A percentile compares a stretch with the other conserved stretches of the same genome.
Conservation (phyloP, 2,797 vertebrate species). For the Spatula versicolor region DNA sequence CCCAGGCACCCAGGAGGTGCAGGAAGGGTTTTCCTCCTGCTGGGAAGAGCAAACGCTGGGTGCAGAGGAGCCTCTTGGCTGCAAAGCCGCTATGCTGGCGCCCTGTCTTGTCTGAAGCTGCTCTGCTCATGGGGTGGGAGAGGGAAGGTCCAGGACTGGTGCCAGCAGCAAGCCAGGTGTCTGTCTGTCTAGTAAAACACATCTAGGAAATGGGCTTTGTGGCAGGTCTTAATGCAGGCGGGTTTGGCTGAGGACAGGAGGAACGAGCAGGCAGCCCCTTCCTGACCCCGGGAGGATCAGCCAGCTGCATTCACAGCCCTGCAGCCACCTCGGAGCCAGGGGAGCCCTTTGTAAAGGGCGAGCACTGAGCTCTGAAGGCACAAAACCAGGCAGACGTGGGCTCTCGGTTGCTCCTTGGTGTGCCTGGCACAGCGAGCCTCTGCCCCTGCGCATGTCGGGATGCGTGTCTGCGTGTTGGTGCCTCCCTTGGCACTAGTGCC, state of each 20-base stretch:
- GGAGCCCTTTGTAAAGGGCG: background rate
- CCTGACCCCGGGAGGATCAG: background rate
- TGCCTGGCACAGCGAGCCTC: too few species aligned
- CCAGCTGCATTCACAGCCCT: background rate
- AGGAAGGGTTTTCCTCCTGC: accelerated
- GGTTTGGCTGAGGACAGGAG: background rate
- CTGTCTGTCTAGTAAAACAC: background rate
- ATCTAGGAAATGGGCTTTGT: background rate
- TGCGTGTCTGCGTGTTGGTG: accelerated
- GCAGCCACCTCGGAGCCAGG: background rate
- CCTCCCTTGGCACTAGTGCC: accelerated
- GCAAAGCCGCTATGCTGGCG: background rate
- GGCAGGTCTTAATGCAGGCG: background rate
- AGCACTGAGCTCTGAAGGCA: background rate
- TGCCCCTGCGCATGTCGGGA: background rate
- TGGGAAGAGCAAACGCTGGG: accelerated
- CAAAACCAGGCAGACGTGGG: background rate
- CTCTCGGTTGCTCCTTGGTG: background rate
- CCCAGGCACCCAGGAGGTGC: accelerated
- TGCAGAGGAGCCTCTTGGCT: accelerated
- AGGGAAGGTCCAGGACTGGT: background rate
- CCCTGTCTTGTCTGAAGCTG: background rate
- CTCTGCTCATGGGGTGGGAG: background rate
- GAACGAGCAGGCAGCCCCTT: background rate
- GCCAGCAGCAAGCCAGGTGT: background rate